phyloP scores from a whole-genome alignment of 1,140 invertebrate genomes.

The Vanessa tameamea region DNA sequence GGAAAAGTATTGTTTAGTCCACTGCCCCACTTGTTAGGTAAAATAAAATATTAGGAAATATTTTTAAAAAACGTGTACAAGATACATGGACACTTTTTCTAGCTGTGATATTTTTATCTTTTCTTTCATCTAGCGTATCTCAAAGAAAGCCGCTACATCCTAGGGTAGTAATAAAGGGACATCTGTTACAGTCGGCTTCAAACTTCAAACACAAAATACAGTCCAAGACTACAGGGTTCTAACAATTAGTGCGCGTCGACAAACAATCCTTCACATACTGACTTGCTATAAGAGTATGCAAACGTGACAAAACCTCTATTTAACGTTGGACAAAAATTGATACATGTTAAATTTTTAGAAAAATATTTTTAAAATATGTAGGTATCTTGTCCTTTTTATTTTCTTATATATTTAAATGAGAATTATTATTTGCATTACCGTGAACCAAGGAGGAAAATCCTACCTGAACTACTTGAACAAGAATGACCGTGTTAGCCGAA shows the following conservation, averaged over 20 bases:
- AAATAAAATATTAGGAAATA: too few relatives aligned
- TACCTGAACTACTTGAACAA: too few relatives aligned
- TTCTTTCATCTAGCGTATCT: not conserved
- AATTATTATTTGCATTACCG: too few relatives aligned
- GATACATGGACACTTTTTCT: not conserved
- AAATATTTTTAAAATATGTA: not conserved
- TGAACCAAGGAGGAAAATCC: too few relatives aligned
- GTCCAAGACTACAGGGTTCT: constrained; percentile 22
- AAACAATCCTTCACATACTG: constrained; percentile 25
- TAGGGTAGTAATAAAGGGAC: constrained; percentile 26
- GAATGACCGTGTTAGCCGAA: too few relatives aligned
- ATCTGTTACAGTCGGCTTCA: constrained; percentile 25
- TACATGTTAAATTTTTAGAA: not conserved
- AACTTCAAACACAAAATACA: constrained; percentile 28
- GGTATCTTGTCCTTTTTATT: too few relatives aligned
- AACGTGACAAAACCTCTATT: constrained; percentile 20
- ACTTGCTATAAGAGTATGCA: constrained; percentile 25
- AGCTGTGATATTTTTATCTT: constrained; percentile 5
- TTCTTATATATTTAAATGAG: too few relatives aligned
- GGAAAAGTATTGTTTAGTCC: too few relatives aligned
- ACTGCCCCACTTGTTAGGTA: too few relatives aligned
- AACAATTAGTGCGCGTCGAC: constrained; percentile 31
- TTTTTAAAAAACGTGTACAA: too few relatives aligned
- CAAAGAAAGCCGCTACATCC: constrained; percentile 24
- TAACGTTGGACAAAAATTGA: constrained; percentile 9